phyloP scores from a whole-genome alignment of 23 tunicate species.

The Phallusia fumigata region DNA sequence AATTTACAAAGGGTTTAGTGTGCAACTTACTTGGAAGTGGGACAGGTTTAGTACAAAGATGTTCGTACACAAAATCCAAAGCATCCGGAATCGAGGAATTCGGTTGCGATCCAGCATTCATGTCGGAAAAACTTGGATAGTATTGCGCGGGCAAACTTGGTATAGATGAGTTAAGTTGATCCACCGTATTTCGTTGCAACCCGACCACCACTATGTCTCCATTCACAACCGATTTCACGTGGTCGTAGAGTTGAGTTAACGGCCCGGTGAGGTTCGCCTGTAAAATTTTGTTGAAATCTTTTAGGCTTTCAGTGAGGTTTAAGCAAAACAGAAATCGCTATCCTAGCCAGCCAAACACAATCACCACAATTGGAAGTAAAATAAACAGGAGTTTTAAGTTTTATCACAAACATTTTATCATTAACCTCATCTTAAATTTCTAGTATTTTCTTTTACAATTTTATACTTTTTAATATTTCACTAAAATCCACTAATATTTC shows the following conservation, averaged over 20 bases:
- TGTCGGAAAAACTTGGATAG: not conserved
- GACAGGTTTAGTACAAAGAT: not conserved
- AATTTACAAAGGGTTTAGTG: too few species aligned
- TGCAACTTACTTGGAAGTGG: not conserved
- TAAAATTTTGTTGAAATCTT: too few species aligned
- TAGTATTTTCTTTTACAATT: too few species aligned
- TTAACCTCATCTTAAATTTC: too few species aligned
- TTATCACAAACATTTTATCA: too few species aligned
- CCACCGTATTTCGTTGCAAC: not conserved
- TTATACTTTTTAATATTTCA: too few species aligned
- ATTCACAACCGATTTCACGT: not conserved
- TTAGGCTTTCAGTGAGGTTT: too few species aligned
- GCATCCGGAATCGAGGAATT: not conserved
- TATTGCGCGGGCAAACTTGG: not conserved
- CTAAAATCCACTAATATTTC: too few species aligned
- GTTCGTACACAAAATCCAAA: not conserved
- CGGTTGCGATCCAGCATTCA: not conserved
- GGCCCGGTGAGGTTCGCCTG: not conserved
- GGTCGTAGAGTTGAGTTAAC: not conserved
- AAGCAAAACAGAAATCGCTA: too few species aligned
- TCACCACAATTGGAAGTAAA: too few species aligned
- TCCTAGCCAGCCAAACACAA: too few species aligned
- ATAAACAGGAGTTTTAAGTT: too few species aligned
- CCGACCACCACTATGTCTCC: conserved; percentile 7
- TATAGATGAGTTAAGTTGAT: not conserved